Conservation (phyloP, 2,888 invertebrate genomes). For the Drosophila pseudotalamancana region DNA sequence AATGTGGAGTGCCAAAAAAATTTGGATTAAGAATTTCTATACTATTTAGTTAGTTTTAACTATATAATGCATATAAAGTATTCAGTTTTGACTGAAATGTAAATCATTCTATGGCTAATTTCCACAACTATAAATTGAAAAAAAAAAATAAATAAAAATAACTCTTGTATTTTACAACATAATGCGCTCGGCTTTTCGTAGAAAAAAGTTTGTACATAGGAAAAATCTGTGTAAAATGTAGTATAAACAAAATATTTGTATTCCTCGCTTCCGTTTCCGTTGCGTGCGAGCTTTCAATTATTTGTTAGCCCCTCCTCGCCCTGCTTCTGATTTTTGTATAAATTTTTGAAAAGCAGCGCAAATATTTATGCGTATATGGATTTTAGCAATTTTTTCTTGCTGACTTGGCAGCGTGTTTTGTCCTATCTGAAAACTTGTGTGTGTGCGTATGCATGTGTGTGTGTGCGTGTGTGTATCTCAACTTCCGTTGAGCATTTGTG, state of each 20-base stretch:
- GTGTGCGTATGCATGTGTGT: constrained; percentile 9
- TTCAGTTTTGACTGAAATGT: too few relatives aligned
- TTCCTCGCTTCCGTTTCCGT: constrained; percentile 68
- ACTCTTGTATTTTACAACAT: constrained; percentile 9
- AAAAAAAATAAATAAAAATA: constrained; percentile 7
- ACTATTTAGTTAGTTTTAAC: too few relatives aligned
- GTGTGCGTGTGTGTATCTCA: constrained; percentile 19
- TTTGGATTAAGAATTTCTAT: too few relatives aligned
- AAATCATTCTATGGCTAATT: too few relatives aligned
- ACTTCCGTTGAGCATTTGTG: constrained; percentile 73
- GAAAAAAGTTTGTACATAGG: neutral
- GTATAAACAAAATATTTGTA: constrained; percentile 47
- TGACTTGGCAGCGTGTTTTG: constrained; percentile 30
- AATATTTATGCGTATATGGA: constrained; percentile 66
- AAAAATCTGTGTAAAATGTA: constrained; percentile 35
- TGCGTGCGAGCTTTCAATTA: constrained; percentile 45
- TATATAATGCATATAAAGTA: too few relatives aligned
- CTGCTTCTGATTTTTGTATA: constrained; percentile 33
- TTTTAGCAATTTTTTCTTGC: constrained; percentile 26
- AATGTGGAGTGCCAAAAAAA: too few relatives aligned
- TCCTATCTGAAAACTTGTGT: constrained; percentile 13
- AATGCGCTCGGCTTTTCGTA: constrained; percentile 20
- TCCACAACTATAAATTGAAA: neutral
- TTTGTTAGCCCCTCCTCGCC: constrained; percentile 16
- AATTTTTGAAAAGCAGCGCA: constrained; percentile 63